Percentiles rank a stretch among this genome's conserved stretches.
phyloP scores from a whole-genome alignment of 1,140 invertebrate genomes.

The Proctacanthus coquilletti region DNA sequence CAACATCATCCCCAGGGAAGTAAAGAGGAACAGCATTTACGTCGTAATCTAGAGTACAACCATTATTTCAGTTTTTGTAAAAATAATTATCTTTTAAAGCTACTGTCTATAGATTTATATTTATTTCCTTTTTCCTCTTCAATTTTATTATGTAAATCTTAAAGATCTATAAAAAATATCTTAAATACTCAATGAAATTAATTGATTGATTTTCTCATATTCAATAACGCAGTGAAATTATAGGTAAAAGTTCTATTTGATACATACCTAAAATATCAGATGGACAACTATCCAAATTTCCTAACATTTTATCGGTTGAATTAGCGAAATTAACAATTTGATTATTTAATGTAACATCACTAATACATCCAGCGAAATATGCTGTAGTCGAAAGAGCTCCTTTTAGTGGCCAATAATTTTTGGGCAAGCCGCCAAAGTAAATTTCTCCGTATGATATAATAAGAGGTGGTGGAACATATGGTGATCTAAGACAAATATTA shows the following conservation, averaged over 20 bases:
- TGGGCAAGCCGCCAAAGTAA: slow-evolving; percentile 73
- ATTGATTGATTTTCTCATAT: no score
- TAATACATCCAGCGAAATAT: slow-evolving; percentile 73
- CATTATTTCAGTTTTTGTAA: no score
- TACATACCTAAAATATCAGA: slow-evolving; percentile 22
- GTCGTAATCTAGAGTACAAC: slow-evolving; percentile 19
- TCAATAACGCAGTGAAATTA: no score
- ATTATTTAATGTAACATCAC: slow-evolving; percentile 75
- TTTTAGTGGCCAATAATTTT: slow-evolving; percentile 31
- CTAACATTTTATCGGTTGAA: slow-evolving; percentile 43
- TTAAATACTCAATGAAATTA: no score
- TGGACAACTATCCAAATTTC: slow-evolving; percentile 49
- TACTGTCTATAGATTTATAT: no score
- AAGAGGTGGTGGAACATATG: slow-evolving; percentile 35
- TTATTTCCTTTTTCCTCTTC: no score
- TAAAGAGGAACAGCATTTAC: slow-evolving; percentile 12
- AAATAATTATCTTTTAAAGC: no score
- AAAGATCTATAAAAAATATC: no score
- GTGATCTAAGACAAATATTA: slow-evolving; percentile 8
- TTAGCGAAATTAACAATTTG: slow-evolving; percentile 69
- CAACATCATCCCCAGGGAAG: slow-evolving; percentile 14
- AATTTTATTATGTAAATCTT: no score
- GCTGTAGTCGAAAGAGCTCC: slow-evolving; percentile 25
- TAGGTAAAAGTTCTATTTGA: no score
- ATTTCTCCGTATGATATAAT: slow-evolving; percentile 47